A percentile compares a stretch with the other conserved stretches of the same genome.
Evolutionary conservation across 1,140 invertebrate genomes (phyloP).

Genomic region (Andrena cerasifolii): DNA sequence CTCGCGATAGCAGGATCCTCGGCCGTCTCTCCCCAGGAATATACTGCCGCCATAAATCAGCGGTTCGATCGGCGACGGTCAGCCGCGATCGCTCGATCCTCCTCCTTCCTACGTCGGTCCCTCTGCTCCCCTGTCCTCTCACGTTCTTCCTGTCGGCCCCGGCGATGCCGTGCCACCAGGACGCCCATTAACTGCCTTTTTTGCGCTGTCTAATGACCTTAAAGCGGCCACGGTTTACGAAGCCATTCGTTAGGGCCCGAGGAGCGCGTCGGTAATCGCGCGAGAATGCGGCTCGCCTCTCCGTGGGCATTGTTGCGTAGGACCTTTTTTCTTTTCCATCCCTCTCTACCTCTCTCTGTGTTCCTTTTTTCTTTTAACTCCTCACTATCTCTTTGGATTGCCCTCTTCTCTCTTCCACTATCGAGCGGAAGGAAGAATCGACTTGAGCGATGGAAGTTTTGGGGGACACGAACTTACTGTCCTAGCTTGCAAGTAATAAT

Average conservation of each 20-base stretch:
- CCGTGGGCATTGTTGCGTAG: slow-evolving; percentile 64
- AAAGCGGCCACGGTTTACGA: slow-evolving; percentile 71
- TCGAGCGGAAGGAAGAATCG: too few relatives aligned
- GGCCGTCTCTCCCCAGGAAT: slow-evolving; percentile 53
- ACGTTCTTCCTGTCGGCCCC: slow-evolving; percentile 23
- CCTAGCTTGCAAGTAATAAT: too few relatives aligned
- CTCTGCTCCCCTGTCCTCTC: slow-evolving; percentile 17
- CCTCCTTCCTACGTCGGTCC: slow-evolving; percentile 1
- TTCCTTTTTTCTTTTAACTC: background rate
- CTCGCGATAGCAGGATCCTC: slow-evolving; percentile 16
- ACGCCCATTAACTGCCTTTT: slow-evolving; percentile 69
- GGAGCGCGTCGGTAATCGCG: slow-evolving; percentile 52
- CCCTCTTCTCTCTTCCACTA: background rate
- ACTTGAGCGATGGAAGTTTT: too few relatives aligned
- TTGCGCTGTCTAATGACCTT: slow-evolving; percentile 71
- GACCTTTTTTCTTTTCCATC: slow-evolving; percentile 37
- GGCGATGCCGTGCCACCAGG: slow-evolving; percentile 37
- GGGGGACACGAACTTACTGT: too few relatives aligned
- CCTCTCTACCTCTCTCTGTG: background rate
- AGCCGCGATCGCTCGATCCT: slow-evolving; percentile 27
- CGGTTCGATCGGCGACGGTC: slow-evolving; percentile 56
- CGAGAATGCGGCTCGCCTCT: slow-evolving; percentile 61
- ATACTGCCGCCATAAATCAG: slow-evolving; percentile 69
- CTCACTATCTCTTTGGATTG: slow-evolving; percentile 6
- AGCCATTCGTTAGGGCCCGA: slow-evolving; percentile 70